A percentile compares a stretch with the other conserved stretches of the same genome.
Evolutionary conservation across 2,797 vertebrate genomes (phyloP).

Genomic region (Merluccius polli): DNA sequence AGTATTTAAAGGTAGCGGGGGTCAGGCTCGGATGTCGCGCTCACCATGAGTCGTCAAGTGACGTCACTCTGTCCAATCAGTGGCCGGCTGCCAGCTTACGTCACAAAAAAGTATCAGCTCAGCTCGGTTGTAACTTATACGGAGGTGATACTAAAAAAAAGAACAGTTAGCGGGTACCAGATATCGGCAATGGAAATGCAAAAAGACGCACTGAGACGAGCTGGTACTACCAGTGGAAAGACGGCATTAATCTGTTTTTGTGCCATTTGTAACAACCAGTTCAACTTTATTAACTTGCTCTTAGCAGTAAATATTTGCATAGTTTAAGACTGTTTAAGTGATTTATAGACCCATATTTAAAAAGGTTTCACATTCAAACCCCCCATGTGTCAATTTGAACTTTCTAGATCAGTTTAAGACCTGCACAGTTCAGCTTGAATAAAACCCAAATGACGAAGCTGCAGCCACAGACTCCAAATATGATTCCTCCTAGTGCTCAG

Average conservation of each 20-base stretch:
- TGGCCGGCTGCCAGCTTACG: too few relatives aligned
- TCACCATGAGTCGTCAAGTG: too few relatives aligned
- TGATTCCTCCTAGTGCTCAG: constrained; percentile 91
- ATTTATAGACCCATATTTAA: not conserved
- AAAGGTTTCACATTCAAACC: not conserved
- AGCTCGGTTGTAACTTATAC: too few relatives aligned
- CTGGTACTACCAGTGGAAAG: too few relatives aligned
- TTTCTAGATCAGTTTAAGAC: constrained; percentile 94
- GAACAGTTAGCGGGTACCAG: too few relatives aligned
- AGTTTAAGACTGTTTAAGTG: not conserved
- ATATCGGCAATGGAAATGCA: too few relatives aligned
- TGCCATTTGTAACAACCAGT: not conserved
- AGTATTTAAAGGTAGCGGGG: too few relatives aligned
- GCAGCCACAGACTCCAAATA: constrained; percentile 89
- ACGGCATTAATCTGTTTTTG: not conserved
- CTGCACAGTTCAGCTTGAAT: constrained; percentile 94
- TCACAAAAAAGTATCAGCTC: too few relatives aligned
- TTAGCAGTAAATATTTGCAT: not conserved
- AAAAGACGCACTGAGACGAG: too few relatives aligned
- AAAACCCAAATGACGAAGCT: constrained; percentile 98
- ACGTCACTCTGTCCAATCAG: too few relatives aligned
- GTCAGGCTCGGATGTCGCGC: too few relatives aligned
- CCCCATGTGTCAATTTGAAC: not conserved
- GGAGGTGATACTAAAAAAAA: too few relatives aligned
- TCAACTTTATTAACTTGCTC: not conserved